These are phyloP conservation scores for Diogma glabrata DNA, from an alignment of 2,888 invertebrate genomes.

Conservation along the genomic window DNA sequence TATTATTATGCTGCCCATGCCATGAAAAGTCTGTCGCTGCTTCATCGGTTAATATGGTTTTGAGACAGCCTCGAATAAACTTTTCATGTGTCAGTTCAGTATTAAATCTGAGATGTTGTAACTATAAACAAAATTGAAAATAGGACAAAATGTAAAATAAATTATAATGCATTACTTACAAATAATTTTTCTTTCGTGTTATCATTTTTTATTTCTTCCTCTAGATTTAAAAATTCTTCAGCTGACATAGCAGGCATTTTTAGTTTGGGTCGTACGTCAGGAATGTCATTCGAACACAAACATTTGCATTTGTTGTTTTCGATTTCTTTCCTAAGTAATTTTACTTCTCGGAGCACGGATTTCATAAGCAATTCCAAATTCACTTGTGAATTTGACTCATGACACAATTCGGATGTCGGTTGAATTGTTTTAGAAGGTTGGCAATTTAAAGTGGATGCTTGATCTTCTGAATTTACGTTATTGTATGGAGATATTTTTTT, in stretches of 20 bases:
- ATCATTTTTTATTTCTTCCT: neutral
- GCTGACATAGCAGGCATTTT: neutral
- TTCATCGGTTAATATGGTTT: constrained; percentile 13
- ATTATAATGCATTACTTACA: neutral
- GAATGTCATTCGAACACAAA: neutral
- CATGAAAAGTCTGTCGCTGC: constrained; percentile 14
- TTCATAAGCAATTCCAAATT: neutral
- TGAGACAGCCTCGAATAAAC: neutral
- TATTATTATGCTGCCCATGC: constrained; percentile 11
- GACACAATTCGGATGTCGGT: too few relatives aligned
- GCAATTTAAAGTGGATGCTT: too few relatives aligned
- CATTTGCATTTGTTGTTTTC: neutral
- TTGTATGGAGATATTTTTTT: too few relatives aligned
- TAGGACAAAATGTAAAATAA: too few relatives aligned
- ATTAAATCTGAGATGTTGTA: neutral
- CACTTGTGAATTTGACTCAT: neutral
- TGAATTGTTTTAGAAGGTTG: too few relatives aligned
- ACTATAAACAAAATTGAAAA: neutral
- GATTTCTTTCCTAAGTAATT: neutral
- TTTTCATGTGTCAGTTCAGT: neutral
- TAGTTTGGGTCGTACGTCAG: too few relatives aligned
- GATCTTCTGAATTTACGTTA: too few relatives aligned
- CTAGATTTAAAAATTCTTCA: neutral
- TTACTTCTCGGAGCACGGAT: neutral
- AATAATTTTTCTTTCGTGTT: neutral